These are phyloP conservation scores for Microtus ochrogaster DNA, from an alignment of 2,113 vertebrate species.

Conservation along the genomic window DNA sequence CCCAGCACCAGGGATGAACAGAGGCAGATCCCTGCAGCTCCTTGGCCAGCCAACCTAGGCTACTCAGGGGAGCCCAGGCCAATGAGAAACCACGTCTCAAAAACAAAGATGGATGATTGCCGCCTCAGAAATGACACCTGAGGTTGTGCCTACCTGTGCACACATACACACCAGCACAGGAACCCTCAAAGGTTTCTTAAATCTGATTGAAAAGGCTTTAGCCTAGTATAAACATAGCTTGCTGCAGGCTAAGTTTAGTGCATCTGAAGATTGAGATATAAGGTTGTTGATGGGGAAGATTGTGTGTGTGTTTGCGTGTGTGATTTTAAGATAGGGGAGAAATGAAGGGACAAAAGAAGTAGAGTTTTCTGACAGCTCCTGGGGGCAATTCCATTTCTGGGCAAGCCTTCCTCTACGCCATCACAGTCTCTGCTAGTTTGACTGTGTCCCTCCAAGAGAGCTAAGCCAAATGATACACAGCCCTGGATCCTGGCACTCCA, in stretches of 20 bases:
- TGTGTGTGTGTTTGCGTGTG: background rate
- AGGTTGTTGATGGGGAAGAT: slow-evolving; percentile 34
- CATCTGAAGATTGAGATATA: slow-evolving; percentile 68
- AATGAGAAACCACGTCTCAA: background rate
- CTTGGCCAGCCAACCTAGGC: background rate
- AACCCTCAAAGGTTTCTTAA: background rate
- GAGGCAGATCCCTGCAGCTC: background rate
- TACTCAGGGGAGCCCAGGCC: background rate
- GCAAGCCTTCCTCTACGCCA: background rate
- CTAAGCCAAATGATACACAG: slow-evolving; percentile 15
- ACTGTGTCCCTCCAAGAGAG: background rate
- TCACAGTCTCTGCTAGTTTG: background rate
- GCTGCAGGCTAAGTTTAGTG: slow-evolving; percentile 50
- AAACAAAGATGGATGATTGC: background rate
- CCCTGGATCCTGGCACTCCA: background rate
- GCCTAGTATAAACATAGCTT: slow-evolving; percentile 17
- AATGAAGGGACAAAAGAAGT: background rate
- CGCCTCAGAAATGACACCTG: background rate
- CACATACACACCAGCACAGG: background rate
- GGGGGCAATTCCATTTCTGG: background rate
- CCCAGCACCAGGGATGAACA: background rate
- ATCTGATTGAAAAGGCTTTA: slow-evolving; percentile 66
- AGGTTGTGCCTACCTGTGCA: background rate
- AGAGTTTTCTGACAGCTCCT: background rate
- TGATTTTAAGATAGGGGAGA: background rate